Percentiles rank a stretch among this genome's conserved stretches.
phyloP scores from a whole-genome alignment of 1,140 invertebrate species.

The Drusus annulatus region DNA sequence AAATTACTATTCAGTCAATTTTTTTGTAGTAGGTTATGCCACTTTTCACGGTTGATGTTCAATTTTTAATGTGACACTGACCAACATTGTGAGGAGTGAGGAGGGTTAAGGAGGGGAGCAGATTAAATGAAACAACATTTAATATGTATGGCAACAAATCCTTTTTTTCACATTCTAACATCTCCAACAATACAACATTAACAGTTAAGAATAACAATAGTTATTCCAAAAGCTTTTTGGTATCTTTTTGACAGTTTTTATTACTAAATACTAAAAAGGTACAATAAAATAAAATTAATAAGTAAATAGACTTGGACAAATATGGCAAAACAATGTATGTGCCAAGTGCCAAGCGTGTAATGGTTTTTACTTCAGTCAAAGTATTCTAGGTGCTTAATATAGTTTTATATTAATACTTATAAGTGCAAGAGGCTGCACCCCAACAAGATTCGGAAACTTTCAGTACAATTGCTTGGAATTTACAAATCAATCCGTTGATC shows the following conservation, averaged over 20 bases:
- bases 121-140: neutral
- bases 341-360: neutral
- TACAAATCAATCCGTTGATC: no score
- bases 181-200: constrained; percentile 20
- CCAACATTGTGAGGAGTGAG: no score
- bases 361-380: neutral
- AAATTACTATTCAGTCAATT: no score
- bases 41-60: no score
- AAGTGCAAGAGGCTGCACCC: neutral
- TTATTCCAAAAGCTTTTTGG: constrained; percentile 6
- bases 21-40: no score
- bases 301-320: neutral
- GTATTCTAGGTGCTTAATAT: neutral
- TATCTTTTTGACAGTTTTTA: neutral
- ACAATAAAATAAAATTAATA: neutral
- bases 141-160: constrained; percentile 21
- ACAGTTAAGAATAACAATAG: constrained; percentile 11
- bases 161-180: neutral
- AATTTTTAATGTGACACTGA: no score
- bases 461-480: no score
- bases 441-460: no score
- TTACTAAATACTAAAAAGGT: neutral
- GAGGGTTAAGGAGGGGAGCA: no score
- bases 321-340: neutral
- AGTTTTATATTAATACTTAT: neutral